Evolutionary conservation across 2,797 vertebrate genomes (phyloP).

Genomic region (Neoniphon sammara): DNA sequence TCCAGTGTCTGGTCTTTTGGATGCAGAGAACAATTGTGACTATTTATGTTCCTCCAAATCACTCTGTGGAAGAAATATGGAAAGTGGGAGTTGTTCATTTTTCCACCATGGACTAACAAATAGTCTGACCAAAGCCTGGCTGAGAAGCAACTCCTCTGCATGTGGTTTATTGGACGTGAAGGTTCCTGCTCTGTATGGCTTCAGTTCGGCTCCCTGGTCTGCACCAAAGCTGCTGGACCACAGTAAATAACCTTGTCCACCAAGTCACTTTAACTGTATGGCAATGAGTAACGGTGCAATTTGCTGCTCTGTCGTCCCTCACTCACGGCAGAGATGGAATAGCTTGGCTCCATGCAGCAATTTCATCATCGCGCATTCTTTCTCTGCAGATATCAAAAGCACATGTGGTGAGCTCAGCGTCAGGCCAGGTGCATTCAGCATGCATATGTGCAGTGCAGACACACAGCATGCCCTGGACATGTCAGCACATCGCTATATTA

Average conservation of each 20-base stretch:
- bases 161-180: constrained; percentile 54
- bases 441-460: constrained; percentile 38
- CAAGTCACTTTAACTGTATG: constrained; percentile 40
- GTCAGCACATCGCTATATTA: constrained; percentile 24
- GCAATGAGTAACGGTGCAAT: constrained; percentile 35
- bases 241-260: constrained; percentile 52
- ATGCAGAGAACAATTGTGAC: not conserved
- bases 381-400: constrained; percentile 64
- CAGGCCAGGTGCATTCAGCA: constrained; percentile 53
- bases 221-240: constrained; percentile 36
- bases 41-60: constrained; percentile 8
- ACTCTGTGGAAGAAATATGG: constrained; percentile 7
- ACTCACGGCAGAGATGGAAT: constrained; percentile 41
- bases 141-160: constrained; percentile 29
- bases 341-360: constrained; percentile 36
- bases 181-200: constrained; percentile 38
- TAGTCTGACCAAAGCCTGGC: constrained; percentile 19
- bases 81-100: constrained; percentile 2
- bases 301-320: constrained; percentile 19
- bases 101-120: constrained; percentile 17
- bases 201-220: constrained; percentile 32
- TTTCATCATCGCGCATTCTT: constrained; percentile 56
- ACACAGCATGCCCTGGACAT: constrained; percentile 38
- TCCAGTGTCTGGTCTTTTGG: not conserved
- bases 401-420: constrained; percentile 69